Conservation (phyloP, 2,888 invertebrate species). For the Chromoteleia sp. region DNA sequence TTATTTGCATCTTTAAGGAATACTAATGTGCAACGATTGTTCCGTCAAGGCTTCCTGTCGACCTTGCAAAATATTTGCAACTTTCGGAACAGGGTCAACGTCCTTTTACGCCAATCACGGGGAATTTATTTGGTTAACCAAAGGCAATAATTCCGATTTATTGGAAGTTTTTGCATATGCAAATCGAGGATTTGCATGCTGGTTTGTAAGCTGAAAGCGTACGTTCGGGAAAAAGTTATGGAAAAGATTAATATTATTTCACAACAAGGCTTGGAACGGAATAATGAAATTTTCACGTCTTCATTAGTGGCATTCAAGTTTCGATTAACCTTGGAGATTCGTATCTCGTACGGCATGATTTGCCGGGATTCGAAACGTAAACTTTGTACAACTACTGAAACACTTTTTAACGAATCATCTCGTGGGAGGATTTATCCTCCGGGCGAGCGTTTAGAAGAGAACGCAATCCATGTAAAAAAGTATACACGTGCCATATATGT, state of each 20-base stretch:
- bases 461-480: too few species aligned
- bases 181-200: constrained; percentile 9
- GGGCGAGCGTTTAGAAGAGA: not conserved
- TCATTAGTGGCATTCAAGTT: constrained; percentile 12
- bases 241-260: constrained; percentile 9
- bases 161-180: not conserved
- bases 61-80: constrained; percentile 13
- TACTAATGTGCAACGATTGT: constrained; percentile 13
- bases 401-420: constrained; percentile 38
- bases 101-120: constrained; percentile 26
- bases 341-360: not conserved
- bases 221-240: constrained; percentile 1
- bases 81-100: constrained; percentile 19
- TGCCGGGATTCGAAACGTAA: constrained; percentile 18
- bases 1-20: constrained; percentile 27
- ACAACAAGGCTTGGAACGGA: not conserved
- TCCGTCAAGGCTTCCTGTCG: constrained; percentile 4
- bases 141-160: not conserved
- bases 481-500: too few species aligned
- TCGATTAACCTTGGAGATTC: constrained; percentile 29
- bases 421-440: constrained; percentile 22
- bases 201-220: not conserved
- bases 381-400: constrained; percentile 25
- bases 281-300: constrained; percentile 29
- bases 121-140: constrained; percentile 5